Base-by-base conservation (phyloP, 2,797 vertebrate genomes). In the Prionace glauca region DNA sequence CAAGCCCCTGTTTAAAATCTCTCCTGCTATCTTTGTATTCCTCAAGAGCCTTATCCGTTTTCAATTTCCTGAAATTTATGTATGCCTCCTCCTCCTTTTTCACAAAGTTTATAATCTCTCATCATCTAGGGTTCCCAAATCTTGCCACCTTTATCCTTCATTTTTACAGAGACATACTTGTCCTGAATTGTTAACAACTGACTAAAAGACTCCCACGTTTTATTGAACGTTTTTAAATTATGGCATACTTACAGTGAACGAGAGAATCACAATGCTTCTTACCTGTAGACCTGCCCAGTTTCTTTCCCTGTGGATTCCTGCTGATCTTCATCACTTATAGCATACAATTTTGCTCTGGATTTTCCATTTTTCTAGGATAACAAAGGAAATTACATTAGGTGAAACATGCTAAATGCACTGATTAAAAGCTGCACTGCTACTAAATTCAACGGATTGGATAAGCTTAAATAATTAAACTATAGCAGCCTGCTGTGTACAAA, bases 291-390 rank as follows among this genome's bases (percentile, higher is more conserved):
- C 96, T 98, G 99, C 95, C 98, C 98, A 0, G 87, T 96, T 86
- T 99, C 99, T 96, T 97, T 98, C 95, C 97, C 97, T 11, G 97
- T 97, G 9, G 95, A 96, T 79, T 98, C 98, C 96, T 98, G 98
- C 96, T 97, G 98, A 41, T 99, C 99, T 3, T 99, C 99, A 0
- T 99, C 99, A 4, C 99, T 99, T 71, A 97, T 96, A 8, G 97
- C 98, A 11, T 98, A 98, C 95, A 98, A 98, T 95, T 98, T 98
- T 97, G 98, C 97, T 79, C 98, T 98, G 95, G 98, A 98, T 97
- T 98, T 99, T 84, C 98, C 98, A 92, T 98, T 97, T 96, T 97
- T 99, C 99, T 99, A 97, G 96, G 86, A 96, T 92, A 96, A 96
- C 36, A 96, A 97, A 96, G 29, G 65, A 95, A 24, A 97, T 50